Evolutionary conservation across 1,140 invertebrate genomes (phyloP), one percentile per base, ranked within the genome.

Genomic region (Bombus sibiricus): DNA sequence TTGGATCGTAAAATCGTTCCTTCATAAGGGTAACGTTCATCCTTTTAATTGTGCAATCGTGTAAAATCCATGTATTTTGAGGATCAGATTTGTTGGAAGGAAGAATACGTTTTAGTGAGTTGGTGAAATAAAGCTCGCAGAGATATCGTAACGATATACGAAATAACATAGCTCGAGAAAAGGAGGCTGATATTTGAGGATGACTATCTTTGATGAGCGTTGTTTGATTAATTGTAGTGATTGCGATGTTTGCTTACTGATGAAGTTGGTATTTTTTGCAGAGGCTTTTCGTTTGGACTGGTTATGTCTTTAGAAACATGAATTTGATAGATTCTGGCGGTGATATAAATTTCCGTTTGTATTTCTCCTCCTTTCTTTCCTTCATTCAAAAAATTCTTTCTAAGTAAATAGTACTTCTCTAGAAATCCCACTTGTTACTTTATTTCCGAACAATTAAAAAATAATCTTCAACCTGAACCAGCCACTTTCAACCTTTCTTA

Each of bases 1-100:
- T 62, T 34, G n/a, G 75, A 79, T 84, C 82, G 66, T 71, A 72
- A 84, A 84, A 59, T 37, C 47, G 32, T 68, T 59, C 22, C n/a
- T 25, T 22, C 18, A 53, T 53, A 22, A 53, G 18, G 47, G 5
- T 53, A 53, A 53, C 18, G 18, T 22, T 69, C n/a, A 39, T 4
- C 47, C 39, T 53, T 43, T 84, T 62, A 57, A 83, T 83, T 68
- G 43, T 62, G 37, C 43, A 25, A 83, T 69, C 62, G 74, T 22
- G 82, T 28, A 59, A 75, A 41, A 77, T 78, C 62, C 64, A 43
- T 71, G 66, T 41, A 79, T 9, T 32, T 53, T 6, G 13, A 6
- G 15, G 25, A 22, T 25, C 32, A 13, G 4, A 43, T 13, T 18
- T 1, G 34, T 22, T 10, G 25, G 22, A 25, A 39, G 25, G 25